A percentile compares a stretch with the other conserved stretches of the same genome.
These are phyloP conservation scores for Baryphthengus martii DNA, from an alignment of 2,113 vertebrate species.

Conservation along the genomic window DNA sequence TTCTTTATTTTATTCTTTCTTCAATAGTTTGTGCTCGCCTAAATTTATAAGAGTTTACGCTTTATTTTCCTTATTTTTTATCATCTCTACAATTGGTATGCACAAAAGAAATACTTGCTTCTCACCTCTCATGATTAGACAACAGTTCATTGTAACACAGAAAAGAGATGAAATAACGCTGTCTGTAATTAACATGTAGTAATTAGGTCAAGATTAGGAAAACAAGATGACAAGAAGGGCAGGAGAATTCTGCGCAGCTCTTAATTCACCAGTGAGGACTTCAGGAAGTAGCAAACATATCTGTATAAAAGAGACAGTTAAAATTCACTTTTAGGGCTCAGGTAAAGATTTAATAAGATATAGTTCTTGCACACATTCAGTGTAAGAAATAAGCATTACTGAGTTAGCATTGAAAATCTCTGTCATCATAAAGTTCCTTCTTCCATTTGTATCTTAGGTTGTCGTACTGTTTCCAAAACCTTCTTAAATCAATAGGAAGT, in stretches of 20 bases:
- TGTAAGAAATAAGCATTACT: not conserved
- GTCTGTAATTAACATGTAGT: not conserved
- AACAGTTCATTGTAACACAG: not conserved
- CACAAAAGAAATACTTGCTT: not conserved
- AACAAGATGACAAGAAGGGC: not conserved
- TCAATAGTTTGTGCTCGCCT: not conserved
- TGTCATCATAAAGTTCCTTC: not conserved
- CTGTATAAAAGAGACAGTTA: not conserved
- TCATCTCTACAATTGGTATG: not conserved
- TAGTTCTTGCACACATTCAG: not conserved
- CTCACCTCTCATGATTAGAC: not conserved
- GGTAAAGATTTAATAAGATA: not conserved
- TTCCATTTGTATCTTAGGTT: not conserved
- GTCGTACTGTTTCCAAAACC: not conserved
- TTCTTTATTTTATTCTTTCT: not conserved
- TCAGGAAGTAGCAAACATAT: not conserved
- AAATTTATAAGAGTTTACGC: not conserved
- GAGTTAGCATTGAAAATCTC: not conserved
- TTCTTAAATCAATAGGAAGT: not conserved
- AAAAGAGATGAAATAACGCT: rapidly evolving
- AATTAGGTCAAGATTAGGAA: not conserved
- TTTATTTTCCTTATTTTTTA: not conserved
- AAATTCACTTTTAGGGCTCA: not conserved
- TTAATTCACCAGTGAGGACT: not conserved
- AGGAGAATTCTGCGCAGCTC: not conserved